Percentiles rank a stretch among this genome's conserved stretches.
phyloP scores from a whole-genome alignment of 2,888 invertebrate genomes.

The Drosophila nr. perissopoda region DNA sequence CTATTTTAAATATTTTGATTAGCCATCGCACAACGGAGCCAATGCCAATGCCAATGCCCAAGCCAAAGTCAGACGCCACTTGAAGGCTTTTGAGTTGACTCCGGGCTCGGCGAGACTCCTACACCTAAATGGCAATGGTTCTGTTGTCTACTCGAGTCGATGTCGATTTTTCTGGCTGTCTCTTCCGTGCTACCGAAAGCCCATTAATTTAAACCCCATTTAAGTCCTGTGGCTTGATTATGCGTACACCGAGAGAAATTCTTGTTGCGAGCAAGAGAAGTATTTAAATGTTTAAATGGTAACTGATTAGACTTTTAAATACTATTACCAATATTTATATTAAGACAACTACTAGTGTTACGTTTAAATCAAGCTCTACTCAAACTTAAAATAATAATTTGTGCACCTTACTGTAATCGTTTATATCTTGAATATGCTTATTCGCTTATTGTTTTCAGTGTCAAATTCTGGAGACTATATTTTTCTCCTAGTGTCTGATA shows the following conservation, averaged over 20 bases:
- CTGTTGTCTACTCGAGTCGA: background rate
- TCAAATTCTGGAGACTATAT: background rate
- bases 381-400: background rate
- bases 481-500: constrained; percentile 23
- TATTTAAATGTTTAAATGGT: background rate
- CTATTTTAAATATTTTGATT: constrained; percentile 76
- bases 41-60: constrained; percentile 5
- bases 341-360: too few relatives aligned
- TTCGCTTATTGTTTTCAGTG: background rate
- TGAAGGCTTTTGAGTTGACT: constrained; percentile 18
- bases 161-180: constrained; percentile 23
- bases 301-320: background rate
- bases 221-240: constrained; percentile 38
- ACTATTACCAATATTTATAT: background rate
- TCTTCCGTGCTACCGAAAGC: constrained; percentile 56
- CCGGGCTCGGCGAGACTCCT: constrained; percentile 38
- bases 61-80: constrained; percentile 60
- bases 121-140: constrained; percentile 36
- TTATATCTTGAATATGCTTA: background rate
- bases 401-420: background rate
- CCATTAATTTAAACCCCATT: constrained; percentile 58
- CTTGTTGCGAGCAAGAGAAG: background rate
- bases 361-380: background rate
- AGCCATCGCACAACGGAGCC: constrained; percentile 40
- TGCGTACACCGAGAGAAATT: constrained; percentile 33